These are phyloP conservation scores for Schizopygopsis pylzovi DNA, from an alignment of 2,797 vertebrate genomes.

Conservation along the genomic window DNA sequence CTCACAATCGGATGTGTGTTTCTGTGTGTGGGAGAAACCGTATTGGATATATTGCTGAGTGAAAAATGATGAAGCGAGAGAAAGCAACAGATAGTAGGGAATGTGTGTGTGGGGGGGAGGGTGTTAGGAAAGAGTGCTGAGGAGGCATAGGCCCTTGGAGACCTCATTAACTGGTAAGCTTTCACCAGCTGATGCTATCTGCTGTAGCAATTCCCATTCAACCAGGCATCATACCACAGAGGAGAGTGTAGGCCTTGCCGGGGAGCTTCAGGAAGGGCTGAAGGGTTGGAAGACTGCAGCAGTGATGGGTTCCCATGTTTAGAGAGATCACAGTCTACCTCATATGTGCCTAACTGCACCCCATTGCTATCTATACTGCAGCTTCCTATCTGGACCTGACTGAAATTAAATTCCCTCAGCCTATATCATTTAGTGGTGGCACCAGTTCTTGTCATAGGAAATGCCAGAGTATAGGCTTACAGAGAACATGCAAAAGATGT, in stretches of 20 bases:
- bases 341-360: conserved; percentile 7
- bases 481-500: neutral
- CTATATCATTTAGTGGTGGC: neutral
- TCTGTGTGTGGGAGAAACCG: conserved; percentile 53
- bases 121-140: conserved; percentile 63
- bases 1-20: conserved; percentile 50
- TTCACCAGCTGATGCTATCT: conserved; percentile 71
- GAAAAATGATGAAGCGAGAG: conserved; percentile 32
- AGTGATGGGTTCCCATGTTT: conserved; percentile 41
- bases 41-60: conserved; percentile 42
- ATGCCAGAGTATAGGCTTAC: neutral
- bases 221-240: conserved; percentile 63
- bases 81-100: conserved; percentile 30
- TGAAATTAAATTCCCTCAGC: neutral
- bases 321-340: conserved; percentile 46
- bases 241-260: conserved; percentile 34
- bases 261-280: neutral
- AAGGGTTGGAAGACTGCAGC: conserved; percentile 42
- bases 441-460: neutral
- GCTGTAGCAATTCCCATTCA: conserved; percentile 64
- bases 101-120: conserved; percentile 45
- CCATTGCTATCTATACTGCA: neutral
- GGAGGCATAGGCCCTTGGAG: conserved; percentile 76
- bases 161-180: conserved; percentile 83
- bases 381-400: neutral